Evolutionary conservation across 2,797 vertebrate species (phyloP).

Genomic region (Aldrovandia affinis): DNA sequence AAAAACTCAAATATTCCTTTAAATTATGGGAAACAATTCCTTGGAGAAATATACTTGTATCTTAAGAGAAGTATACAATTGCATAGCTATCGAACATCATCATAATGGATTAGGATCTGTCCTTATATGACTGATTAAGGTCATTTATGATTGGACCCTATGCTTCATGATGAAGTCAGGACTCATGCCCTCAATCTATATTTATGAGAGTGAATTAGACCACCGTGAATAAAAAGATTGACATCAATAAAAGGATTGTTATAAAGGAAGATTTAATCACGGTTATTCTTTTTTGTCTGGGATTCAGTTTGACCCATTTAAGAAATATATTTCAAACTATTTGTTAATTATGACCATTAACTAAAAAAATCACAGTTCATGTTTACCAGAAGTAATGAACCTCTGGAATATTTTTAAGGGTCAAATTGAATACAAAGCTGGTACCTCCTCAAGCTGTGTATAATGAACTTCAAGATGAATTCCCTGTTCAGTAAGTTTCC

Average conservation of each 20-base stretch:
- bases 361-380: neutral
- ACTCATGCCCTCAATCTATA: neutral
- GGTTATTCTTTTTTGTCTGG: neutral
- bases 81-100: neutral
- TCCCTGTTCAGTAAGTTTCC: neutral
- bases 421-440: neutral
- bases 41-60: neutral
- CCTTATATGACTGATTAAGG: neutral
- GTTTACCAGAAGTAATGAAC: neutral
- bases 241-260: neutral
- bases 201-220: neutral
- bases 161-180: neutral
- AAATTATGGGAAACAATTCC: conserved; percentile 1
- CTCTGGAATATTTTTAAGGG: neutral
- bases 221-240: neutral
- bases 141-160: neutral
- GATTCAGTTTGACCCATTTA: neutral
- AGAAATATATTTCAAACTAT: neutral
- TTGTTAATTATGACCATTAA: neutral
- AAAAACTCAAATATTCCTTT: neutral
- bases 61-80: neutral
- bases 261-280: neutral
- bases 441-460: neutral
- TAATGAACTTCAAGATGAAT: neutral
- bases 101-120: neutral